Base-by-base conservation (phyloP, 37 sponge, comb jelly and placozoan species). In the Geodia barretti region DNA sequence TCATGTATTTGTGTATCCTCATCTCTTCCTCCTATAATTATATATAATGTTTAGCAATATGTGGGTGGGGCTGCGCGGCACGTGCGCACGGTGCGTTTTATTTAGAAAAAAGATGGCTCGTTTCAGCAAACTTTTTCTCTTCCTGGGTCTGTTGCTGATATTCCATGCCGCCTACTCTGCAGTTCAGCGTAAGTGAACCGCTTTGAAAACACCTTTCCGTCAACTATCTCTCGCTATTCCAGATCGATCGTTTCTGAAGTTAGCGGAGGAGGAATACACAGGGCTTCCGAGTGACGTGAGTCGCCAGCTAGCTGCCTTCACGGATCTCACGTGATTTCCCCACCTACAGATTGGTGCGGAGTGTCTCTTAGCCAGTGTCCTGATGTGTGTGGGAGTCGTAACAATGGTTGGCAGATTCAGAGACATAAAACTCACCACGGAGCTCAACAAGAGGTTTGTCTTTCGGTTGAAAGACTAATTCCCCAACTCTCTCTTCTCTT, bases 281-380 rank as follows among this genome's bases (percentile, higher is more conserved):
- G 70, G 73, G 25, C 86, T 90, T 25, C 90, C 90, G 39, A 90
- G 30, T 54, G 90, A 90, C 62, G 90, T 90, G 34, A 85, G 90
- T 81, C 62, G 17, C 14, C 19, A 42, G 67, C 38, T 31, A 23
- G n/a, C 29, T 76, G 21, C 41, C 26, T 73, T 65, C 26, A 8
- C n/a, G 7, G 59, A 17, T 59, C 26, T 73, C 25, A 24, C 59
- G 29, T 26, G 29, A 5, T 26, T 19, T 11, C 65, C 7, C 25
- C 30, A 64, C 5, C 1, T 76, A 41, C 70, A 90, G 90, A 69
- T 90, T 70, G 39, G 60, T 19, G 11, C 85, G 43, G 86, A 90
- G 80, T 81, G 90, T 68, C 8, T 90, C n/a, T 35, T 76, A 3
- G 86, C 73, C 37, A 76, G 90, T 64, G 7, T 90, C 8, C 68